A percentile compares a stretch with the other conserved stretches of the same genome.
Conservation (phyloP, 2,888 invertebrate genomes). For the Coelopa pilipes region DNA sequence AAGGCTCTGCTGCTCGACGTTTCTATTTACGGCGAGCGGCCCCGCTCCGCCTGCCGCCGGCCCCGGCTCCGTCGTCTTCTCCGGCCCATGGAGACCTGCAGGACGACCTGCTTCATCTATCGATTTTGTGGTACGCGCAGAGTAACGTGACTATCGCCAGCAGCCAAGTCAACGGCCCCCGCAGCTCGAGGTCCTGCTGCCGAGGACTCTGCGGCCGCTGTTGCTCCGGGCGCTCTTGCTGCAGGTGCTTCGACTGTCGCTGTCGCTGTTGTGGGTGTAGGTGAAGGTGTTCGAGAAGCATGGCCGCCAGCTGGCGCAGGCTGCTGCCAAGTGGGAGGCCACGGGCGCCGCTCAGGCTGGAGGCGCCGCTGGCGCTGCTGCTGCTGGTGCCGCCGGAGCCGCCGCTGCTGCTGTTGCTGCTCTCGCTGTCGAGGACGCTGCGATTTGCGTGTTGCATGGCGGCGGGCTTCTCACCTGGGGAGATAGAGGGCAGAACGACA, state of each 20-base stretch:
- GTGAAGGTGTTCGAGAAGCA: conserved; percentile 16
- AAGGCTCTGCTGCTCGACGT: not conserved
- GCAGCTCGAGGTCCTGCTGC: conserved; percentile 1
- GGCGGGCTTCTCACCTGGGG: conserved; percentile 65
- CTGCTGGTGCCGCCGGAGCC: conserved; percentile 43
- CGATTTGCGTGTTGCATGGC: conserved; percentile 67
- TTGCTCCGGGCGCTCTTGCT: not conserved
- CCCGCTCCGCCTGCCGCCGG: not conserved
- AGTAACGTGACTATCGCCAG: conserved; percentile 35
- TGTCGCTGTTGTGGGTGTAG: conserved; percentile 13
- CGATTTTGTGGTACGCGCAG: conserved; percentile 35
- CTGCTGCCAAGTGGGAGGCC: not conserved
- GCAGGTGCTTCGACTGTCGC: not conserved
- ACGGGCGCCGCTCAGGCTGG: not conserved
- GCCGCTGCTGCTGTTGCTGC: conserved; percentile 52
- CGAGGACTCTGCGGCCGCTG: not conserved
- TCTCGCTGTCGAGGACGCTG: conserved; percentile 60
- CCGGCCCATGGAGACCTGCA: not conserved
- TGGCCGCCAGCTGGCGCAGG: not conserved
- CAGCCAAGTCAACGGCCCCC: conserved; percentile 29
- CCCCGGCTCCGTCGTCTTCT: not conserved
- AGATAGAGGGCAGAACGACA: conserved; percentile 14
- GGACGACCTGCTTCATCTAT: conserved; percentile 34
- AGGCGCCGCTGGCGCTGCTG: conserved; percentile 11
- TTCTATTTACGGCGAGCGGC: not conserved